These are phyloP conservation scores for Pollachius pollachius DNA, from an alignment of 2,113 vertebrate species.

Conservation along the genomic window DNA sequence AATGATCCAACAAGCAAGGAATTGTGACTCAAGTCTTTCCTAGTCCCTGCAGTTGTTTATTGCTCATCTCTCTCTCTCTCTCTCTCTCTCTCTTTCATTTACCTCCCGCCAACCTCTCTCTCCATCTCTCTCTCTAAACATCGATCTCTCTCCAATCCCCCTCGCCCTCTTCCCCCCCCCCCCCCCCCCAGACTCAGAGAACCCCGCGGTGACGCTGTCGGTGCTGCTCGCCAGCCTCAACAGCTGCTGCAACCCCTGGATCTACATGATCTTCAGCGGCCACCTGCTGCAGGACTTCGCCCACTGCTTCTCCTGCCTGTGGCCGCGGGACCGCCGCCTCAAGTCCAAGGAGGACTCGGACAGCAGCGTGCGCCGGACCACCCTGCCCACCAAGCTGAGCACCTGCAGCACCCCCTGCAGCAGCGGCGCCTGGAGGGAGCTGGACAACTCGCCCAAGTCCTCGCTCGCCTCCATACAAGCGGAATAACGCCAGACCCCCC, in stretches of 20 bases:
- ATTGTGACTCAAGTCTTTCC: too few relatives aligned
- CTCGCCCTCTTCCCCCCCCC: background rate
- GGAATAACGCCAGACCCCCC: conserved; percentile 51
- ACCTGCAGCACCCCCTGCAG: conserved; percentile 84
- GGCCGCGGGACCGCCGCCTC: conserved; percentile 64
- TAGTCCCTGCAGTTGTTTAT: too few relatives aligned
- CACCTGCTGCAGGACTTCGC: conserved; percentile 91
- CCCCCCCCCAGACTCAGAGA: conserved; percentile 82
- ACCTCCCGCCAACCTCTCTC: too few relatives aligned
- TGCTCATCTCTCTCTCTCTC: too few relatives aligned
- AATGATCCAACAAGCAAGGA: too few relatives aligned
- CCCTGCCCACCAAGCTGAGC: conserved; percentile 78
- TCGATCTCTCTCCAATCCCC: too few relatives aligned
- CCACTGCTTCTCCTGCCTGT: conserved; percentile 81
- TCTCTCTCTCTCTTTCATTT: too few relatives aligned
- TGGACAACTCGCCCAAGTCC: conserved; percentile 70
- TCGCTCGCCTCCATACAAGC: conserved; percentile 67
- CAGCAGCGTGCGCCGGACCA: conserved; percentile 83
- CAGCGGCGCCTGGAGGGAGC: conserved; percentile 75
- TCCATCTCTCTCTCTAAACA: too few relatives aligned
- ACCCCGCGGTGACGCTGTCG: conserved; percentile 84
- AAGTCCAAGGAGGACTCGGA: conserved; percentile 87
- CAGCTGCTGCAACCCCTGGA: conserved; percentile 98
- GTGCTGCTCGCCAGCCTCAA: conserved; percentile 92
- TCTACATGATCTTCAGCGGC: conserved; percentile 98